phyloP scores from a whole-genome alignment of 2,888 invertebrate genomes.

The Nomada fabriciana region DNA sequence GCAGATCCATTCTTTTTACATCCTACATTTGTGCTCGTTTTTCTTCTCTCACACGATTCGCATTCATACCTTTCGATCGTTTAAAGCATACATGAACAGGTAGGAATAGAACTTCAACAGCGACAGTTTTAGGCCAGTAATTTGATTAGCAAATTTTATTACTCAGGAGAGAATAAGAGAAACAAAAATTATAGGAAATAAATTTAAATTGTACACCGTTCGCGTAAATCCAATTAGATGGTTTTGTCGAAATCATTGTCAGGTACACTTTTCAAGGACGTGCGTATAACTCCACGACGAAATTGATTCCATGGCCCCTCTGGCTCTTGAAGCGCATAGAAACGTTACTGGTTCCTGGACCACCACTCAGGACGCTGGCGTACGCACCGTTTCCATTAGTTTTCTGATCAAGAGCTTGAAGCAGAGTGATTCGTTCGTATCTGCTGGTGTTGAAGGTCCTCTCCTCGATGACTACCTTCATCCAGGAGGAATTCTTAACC shows the following conservation, averaged over 20 bases:
- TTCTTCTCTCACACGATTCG: neutral
- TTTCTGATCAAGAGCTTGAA: slow-evolving; percentile 83
- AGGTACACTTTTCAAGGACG: slow-evolving; percentile 11
- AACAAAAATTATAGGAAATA: neutral
- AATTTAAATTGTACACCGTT: no score
- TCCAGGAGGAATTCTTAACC: slow-evolving; percentile 72
- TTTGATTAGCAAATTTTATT: slow-evolving; percentile 7
- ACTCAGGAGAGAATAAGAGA: no score
- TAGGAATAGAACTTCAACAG: neutral
- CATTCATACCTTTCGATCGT: neutral
- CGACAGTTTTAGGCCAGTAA: neutral
- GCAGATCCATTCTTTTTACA: slow-evolving; percentile 20
- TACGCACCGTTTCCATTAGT: slow-evolving; percentile 84
- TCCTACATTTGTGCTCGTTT: neutral
- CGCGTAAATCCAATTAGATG: neutral
- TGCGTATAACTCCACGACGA: slow-evolving; percentile 83
- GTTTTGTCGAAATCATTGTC: no score
- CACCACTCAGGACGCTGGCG: slow-evolving; percentile 82
- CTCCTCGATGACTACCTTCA: slow-evolving; percentile 73
- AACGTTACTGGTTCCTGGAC: slow-evolving; percentile 80
- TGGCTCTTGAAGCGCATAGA: slow-evolving; percentile 84
- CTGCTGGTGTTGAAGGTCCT: slow-evolving; percentile 66
- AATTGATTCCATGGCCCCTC: slow-evolving; percentile 84
- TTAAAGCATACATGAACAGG: no score
- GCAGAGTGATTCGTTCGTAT: slow-evolving; percentile 78